These are phyloP conservation scores for Xylocopa sonorina DNA, from an alignment of 1,140 invertebrate genomes.

Conservation along the genomic window DNA sequence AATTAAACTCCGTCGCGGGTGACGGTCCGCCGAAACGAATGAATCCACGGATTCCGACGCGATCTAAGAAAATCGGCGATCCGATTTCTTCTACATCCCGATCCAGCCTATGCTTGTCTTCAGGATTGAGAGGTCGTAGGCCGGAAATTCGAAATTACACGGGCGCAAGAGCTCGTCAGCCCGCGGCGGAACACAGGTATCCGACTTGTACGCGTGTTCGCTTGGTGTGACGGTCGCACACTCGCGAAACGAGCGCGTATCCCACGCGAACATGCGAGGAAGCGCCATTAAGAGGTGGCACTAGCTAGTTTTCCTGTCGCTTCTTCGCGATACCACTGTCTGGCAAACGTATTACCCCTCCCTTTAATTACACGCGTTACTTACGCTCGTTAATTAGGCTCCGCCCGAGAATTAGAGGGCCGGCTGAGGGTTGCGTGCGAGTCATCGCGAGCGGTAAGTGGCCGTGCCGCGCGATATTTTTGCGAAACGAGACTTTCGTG, in stretches of 20 bases:
- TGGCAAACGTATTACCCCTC: slow-evolving; percentile 63
- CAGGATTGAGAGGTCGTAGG: not conserved
- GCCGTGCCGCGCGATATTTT: slow-evolving; percentile 17
- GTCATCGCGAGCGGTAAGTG: slow-evolving; percentile 44
- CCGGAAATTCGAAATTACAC: slow-evolving; percentile 43
- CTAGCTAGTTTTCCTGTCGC: slow-evolving; percentile 65
- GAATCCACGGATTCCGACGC: slow-evolving; percentile 38
- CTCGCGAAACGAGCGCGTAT: slow-evolving; percentile 51
- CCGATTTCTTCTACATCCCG: slow-evolving; percentile 43
- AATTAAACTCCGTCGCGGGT: slow-evolving; percentile 54
- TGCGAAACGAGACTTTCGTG: slow-evolving; percentile 4
- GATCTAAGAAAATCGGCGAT: slow-evolving; percentile 42
- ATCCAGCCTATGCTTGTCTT: not conserved
- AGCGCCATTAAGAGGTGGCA: slow-evolving; percentile 61
- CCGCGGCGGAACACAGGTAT: too few relatives aligned
- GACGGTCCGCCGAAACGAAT: slow-evolving; percentile 32
- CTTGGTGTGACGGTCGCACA: slow-evolving; percentile 77
- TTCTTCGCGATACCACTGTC: slow-evolving; percentile 61
- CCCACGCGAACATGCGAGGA: slow-evolving; percentile 62
- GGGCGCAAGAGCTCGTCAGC: slow-evolving; percentile 19
- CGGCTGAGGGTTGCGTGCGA: slow-evolving; percentile 40
- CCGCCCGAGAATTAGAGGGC: slow-evolving; percentile 56
- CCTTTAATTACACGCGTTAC: slow-evolving; percentile 74
- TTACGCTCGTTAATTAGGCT: slow-evolving; percentile 71
- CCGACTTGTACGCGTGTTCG: too few relatives aligned